These are phyloP conservation scores for Yponomeuta cagnagella DNA, from an alignment of 2,888 invertebrate species.

Conservation along the genomic window DNA sequence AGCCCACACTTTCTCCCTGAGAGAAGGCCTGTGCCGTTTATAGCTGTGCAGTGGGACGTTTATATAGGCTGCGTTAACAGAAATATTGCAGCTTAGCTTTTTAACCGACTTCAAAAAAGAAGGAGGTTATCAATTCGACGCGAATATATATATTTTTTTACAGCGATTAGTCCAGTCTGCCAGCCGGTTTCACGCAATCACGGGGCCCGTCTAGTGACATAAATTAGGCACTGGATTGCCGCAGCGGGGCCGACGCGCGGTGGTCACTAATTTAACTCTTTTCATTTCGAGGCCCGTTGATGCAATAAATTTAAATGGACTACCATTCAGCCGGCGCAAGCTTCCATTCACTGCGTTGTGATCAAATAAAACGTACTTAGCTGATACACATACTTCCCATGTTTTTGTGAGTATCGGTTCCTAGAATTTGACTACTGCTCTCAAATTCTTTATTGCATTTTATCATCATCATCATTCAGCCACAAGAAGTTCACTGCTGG, in stretches of 20 bases:
- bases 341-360: conserved; percentile 15
- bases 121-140: too few species aligned
- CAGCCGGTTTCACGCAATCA: not conserved
- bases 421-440: not conserved
- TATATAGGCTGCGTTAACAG: not conserved
- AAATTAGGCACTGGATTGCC: not conserved
- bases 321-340: conserved; percentile 11
- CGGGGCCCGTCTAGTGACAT: not conserved
- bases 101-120: too few species aligned
- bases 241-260: not conserved
- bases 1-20: too few species aligned
- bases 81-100: not conserved
- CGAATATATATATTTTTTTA: not conserved
- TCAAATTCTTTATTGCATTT: not conserved
- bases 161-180: not conserved
- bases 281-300: conserved; percentile 11
- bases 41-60: too few species aligned
- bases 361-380: not conserved
- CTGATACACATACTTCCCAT: not conserved
- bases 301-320: conserved; percentile 17
- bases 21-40: too few species aligned
- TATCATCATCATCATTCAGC: too few species aligned
- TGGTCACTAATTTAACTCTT: conserved; percentile 16
- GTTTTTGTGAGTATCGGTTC: too few species aligned
- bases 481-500: too few species aligned